Conservation (phyloP, 2,113 vertebrate genomes). For the Zapus hudsonius region DNA sequence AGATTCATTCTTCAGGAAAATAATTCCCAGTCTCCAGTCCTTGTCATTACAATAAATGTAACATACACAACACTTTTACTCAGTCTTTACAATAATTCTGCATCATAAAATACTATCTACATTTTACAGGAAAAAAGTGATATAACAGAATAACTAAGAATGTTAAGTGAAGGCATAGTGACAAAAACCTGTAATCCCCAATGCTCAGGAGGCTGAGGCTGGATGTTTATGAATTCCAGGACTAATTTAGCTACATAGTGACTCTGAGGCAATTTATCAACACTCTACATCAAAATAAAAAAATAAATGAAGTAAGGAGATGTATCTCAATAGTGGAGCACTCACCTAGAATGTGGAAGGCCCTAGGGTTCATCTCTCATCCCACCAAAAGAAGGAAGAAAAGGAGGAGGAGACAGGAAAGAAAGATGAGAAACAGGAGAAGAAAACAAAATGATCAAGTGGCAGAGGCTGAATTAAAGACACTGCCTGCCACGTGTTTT, state of each 20-base stretch:
- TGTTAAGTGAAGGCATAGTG: slow-evolving; percentile 16
- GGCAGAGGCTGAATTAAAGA: not conserved
- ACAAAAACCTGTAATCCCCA: not conserved
- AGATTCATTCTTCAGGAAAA: slow-evolving; percentile 29
- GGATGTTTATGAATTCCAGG: too few species aligned
- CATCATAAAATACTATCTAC: not conserved
- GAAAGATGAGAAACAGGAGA: not conserved
- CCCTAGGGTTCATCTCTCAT: not conserved
- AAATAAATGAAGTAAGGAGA: not conserved
- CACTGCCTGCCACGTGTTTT: not conserved
- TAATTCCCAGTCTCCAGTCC: not conserved
- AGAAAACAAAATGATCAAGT: not conserved
- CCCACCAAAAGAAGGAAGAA: not conserved
- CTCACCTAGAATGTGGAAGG: not conserved
- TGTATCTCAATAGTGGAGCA: not conserved
- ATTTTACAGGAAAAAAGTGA: not conserved
- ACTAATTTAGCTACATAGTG: too few species aligned
- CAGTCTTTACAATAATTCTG: not conserved
- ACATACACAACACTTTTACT: not conserved
- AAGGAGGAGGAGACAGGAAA: not conserved
- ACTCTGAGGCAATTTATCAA: not conserved
- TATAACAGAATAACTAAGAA: not conserved
- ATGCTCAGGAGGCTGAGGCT: too few species aligned
- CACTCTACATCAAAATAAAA: not conserved
- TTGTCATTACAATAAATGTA: not conserved